Percentiles rank a stretch among this genome's conserved stretches.
Conservation (phyloP, 2,113 vertebrate genomes). For the Dasypus novemcinctus region DNA sequence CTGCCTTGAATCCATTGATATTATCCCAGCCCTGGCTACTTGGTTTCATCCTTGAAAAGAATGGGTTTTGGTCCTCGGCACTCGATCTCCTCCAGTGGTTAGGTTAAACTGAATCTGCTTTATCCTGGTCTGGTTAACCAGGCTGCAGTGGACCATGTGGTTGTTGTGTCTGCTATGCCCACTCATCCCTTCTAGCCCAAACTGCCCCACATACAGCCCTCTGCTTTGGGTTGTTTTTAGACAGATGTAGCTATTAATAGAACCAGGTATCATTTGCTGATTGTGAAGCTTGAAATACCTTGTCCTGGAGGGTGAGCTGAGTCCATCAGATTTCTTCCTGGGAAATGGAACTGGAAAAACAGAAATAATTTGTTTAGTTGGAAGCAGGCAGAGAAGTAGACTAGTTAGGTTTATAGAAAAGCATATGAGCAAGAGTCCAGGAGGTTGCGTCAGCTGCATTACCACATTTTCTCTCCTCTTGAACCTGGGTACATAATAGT, state of each 20-base stretch:
- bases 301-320: background rate
- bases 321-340: background rate
- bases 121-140: background rate
- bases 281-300: background rate
- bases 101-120: background rate
- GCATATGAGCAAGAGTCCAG: background rate
- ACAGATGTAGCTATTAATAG: background rate
- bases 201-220: background rate
- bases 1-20: background rate
- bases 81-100: background rate
- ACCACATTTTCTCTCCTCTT: background rate
- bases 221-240: background rate
- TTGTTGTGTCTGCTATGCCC: too few species aligned
- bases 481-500: background rate
- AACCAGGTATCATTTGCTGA: background rate
- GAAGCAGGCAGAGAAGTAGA: background rate
- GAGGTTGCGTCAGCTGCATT: background rate
- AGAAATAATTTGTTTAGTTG: background rate
- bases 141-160: background rate
- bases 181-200: background rate
- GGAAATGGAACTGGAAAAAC: background rate
- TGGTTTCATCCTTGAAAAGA: background rate
- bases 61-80: background rate
- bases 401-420: background rate
- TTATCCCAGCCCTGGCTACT: background rate